A percentile compares a stretch with the other conserved stretches of the same genome.
phyloP scores from a whole-genome alignment of 1,140 invertebrate species.

The Heliconius melpomene region DNA sequence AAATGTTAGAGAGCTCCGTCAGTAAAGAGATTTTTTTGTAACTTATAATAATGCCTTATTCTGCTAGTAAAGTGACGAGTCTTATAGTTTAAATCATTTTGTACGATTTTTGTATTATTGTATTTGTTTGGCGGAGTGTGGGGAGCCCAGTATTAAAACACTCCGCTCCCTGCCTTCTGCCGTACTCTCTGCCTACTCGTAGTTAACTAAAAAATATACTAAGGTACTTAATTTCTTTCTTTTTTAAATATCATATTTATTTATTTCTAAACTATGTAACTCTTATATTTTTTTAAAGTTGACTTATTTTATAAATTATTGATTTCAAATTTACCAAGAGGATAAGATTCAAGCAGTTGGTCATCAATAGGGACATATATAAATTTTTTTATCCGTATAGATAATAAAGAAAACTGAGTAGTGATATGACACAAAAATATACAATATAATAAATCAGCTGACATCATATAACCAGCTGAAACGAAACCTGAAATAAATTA shows the following conservation, averaged over 20 bases:
- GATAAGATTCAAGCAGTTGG: conserved; percentile 52
- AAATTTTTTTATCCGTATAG: conserved; percentile 51
- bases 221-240: no score
- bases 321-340: conserved; percentile 50
- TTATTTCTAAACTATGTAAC: background rate
- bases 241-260: background rate
- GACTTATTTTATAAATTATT: background rate
- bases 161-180: no score
- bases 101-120: no score
- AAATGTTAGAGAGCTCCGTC: no score
- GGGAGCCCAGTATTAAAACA: no score
- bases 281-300: background rate
- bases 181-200: no score
- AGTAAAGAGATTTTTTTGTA: no score
- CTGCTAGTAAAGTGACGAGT: no score
- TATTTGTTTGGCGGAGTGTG: no score
- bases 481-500: conserved; percentile 49
- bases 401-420: conserved; percentile 60
- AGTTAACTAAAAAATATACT: no score
- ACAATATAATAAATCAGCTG: conserved; percentile 59
- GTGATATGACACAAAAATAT: conserved; percentile 62
- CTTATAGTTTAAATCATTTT: no score
- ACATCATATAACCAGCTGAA: conserved; percentile 56
- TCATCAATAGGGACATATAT: conserved; percentile 55
- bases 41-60: no score